Conservation (phyloP, 2,797 vertebrate species). For the Notoglanidium macrostoma region DNA sequence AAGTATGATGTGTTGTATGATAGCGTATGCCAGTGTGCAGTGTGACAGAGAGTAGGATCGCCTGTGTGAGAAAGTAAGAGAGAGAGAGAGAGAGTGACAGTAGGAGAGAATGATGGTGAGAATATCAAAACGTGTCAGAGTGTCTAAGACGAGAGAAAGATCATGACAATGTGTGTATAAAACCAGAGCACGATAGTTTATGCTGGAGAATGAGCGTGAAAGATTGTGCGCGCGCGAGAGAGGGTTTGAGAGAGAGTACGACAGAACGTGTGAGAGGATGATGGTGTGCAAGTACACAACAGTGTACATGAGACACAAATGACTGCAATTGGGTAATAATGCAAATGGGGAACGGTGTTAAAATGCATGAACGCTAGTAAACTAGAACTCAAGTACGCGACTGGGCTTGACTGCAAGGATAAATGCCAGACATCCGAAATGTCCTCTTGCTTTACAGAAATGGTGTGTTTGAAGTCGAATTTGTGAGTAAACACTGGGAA, state of each 20-base stretch:
- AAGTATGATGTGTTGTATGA: not conserved
- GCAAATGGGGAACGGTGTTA: too few relatives aligned
- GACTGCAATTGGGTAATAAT: too few relatives aligned
- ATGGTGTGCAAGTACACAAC: too few relatives aligned
- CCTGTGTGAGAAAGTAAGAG: not conserved
- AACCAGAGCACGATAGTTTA: too few relatives aligned
- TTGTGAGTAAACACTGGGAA: not conserved
- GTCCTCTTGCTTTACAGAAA: not conserved
- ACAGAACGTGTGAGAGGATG: too few relatives aligned
- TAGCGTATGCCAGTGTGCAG: not conserved
- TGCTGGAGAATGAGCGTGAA: too few relatives aligned
- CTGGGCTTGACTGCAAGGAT: not conserved
- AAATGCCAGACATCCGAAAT: not conserved
- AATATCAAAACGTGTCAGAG: not conserved
- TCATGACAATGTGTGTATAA: too few relatives aligned
- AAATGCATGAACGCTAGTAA: not conserved
- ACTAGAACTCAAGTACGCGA: not conserved
- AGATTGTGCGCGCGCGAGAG: too few relatives aligned
- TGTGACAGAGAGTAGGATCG: not conserved
- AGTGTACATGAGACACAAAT: too few relatives aligned
- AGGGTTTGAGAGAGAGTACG: too few relatives aligned
- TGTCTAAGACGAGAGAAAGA: too few relatives aligned
- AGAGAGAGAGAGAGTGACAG: too few relatives aligned
- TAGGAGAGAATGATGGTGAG: not conserved
- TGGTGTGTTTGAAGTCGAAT: not conserved